Percentiles rank a stretch among this genome's conserved stretches.
phyloP scores from a whole-genome alignment of 2,797 vertebrate genomes.

The Phrynocephalus guinanensis region DNA sequence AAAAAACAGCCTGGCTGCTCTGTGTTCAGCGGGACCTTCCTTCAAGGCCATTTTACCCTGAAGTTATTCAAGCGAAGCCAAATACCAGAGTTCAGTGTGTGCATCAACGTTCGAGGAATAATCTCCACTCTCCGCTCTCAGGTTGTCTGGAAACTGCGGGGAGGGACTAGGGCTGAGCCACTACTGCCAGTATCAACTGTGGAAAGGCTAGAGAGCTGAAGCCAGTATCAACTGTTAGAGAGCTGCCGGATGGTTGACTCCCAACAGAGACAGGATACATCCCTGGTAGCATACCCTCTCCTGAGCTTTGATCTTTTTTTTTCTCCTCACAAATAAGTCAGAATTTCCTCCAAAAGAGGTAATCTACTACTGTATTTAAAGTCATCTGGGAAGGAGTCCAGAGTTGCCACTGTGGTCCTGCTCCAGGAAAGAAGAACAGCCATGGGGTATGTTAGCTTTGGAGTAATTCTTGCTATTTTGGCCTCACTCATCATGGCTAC shows the following conservation, averaged over 20 bases:
- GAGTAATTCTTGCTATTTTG: conserved; percentile 79
- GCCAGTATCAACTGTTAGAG: conserved; percentile 23
- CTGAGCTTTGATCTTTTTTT: accelerated
- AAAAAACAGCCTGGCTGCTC: not conserved
- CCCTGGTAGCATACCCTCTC: accelerated
- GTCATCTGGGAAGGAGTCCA: too few species aligned
- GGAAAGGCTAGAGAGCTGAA: conserved; percentile 38
- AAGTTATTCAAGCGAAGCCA: not conserved
- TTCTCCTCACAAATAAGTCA: not conserved
- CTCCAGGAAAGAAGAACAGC: not conserved
- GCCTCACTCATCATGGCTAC: conserved; percentile 85
- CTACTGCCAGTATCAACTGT: not conserved
- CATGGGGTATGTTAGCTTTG: conserved; percentile 68
- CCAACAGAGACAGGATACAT: accelerated
- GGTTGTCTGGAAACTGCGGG: conserved; percentile 80
- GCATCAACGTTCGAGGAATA: not conserved
- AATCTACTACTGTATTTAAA: too few species aligned
- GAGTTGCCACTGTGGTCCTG: accelerated
- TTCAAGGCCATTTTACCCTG: not conserved
- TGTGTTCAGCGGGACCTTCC: not conserved
- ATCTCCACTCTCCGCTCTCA: conserved; percentile 57
- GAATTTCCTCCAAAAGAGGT: not conserved
- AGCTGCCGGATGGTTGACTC: conserved; percentile 20
- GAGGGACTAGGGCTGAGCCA: conserved; percentile 69
- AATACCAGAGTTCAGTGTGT: not conserved